phyloP scores from a whole-genome alignment of 2,113 vertebrate genomes.

The Gracilinanus agilis region DNA sequence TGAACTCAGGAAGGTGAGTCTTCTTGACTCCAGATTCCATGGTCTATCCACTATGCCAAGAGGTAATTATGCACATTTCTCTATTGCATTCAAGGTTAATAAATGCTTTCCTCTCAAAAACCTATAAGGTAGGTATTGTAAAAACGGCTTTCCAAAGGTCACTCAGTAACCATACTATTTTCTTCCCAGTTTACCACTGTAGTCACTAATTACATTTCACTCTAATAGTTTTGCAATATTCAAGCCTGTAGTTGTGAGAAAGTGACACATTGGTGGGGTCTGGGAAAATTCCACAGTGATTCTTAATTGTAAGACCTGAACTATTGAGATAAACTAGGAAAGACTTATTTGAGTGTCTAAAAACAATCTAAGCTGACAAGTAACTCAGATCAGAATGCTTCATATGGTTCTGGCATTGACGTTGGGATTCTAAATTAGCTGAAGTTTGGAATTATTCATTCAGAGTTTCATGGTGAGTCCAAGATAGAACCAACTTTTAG shows the following conservation, averaged over 20 bases:
- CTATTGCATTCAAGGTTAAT: background rate
- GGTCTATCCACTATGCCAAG: no score
- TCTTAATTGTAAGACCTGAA: conserved; percentile 31
- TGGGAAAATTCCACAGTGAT: conserved; percentile 31
- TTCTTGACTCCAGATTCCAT: no score
- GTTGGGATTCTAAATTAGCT: conserved; percentile 21
- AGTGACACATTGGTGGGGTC: conserved; percentile 26
- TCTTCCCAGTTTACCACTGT: background rate
- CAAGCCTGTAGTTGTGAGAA: background rate
- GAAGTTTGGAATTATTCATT: background rate
- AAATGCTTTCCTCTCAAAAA: background rate
- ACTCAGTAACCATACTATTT: background rate
- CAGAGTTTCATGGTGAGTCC: background rate
- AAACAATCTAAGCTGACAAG: background rate
- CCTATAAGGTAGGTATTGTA: background rate
- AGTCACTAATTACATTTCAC: background rate
- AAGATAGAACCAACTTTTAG: background rate
- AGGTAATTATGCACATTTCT: background rate
- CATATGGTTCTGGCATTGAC: conserved; percentile 4
- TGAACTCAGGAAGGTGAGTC: no score
- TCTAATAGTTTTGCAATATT: background rate
- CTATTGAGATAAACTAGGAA: background rate
- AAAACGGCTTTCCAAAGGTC: background rate
- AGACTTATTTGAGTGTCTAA: conserved; percentile 25
- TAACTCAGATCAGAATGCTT: background rate